Evolutionary conservation across 2,888 invertebrate species (phyloP).

Genomic region (Drosophila buzzatii): DNA sequence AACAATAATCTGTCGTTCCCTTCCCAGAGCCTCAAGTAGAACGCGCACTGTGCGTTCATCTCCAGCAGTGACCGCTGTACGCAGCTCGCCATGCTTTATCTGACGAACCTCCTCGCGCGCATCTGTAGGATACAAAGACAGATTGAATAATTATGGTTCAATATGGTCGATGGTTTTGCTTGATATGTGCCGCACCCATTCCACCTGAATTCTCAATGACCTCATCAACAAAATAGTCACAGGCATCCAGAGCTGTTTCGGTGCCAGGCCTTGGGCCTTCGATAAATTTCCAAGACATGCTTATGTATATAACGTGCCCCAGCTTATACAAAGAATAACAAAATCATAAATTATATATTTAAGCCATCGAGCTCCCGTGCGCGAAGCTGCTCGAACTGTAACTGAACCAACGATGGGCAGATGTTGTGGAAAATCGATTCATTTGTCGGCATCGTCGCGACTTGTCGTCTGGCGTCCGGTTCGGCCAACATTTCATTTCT

Average conservation of each 20-base stretch:
- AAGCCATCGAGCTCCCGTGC: slow-evolving; percentile 44
- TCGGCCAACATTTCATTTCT: slow-evolving; percentile 53
- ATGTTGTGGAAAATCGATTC: slow-evolving; percentile 66
- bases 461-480: slow-evolving; percentile 38
- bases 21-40: slow-evolving; percentile 88
- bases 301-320: slow-evolving; percentile 59
- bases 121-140: slow-evolving; percentile 65
- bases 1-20: slow-evolving; percentile 90
- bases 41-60: slow-evolving; percentile 89
- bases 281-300: slow-evolving; percentile 85
- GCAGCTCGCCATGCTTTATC: slow-evolving; percentile 90
- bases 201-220: slow-evolving; percentile 87
- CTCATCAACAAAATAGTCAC: slow-evolving; percentile 90
- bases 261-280: slow-evolving; percentile 85
- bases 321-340: slow-evolving; percentile 1
- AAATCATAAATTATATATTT: slow-evolving; percentile 28
- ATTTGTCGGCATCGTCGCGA: slow-evolving; percentile 29
- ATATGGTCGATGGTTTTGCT: slow-evolving; percentile 26
- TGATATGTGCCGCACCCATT: slow-evolving; percentile 82
- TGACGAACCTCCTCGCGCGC: slow-evolving; percentile 90
- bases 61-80: slow-evolving; percentile 91
- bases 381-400: slow-evolving; percentile 39
- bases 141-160: neutral
- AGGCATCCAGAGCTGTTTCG: slow-evolving; percentile 89
- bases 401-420: slow-evolving; percentile 47